Conservation (phyloP, 2,113 vertebrate species). For the Colaptes auratus region DNA sequence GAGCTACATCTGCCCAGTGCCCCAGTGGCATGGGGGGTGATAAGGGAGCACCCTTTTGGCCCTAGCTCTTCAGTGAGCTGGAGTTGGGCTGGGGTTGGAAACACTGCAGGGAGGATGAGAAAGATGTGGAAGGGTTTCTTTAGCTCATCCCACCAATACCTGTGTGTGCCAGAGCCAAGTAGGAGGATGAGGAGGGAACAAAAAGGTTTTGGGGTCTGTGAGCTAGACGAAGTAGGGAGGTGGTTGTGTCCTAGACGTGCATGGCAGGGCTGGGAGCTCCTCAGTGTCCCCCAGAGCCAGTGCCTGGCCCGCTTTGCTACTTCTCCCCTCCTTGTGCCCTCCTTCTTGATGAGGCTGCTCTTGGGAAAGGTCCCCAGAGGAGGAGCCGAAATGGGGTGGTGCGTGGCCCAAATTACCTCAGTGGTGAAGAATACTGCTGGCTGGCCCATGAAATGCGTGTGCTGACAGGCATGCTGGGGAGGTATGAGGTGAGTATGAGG, state of each 20-base stretch:
- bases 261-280: background rate
- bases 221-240: background rate
- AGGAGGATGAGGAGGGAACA: background rate
- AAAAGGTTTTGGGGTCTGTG: background rate
- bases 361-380: background rate
- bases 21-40: accelerated
- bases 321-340: background rate
- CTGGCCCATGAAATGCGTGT: background rate
- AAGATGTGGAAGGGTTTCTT: background rate
- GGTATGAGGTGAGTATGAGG: background rate
- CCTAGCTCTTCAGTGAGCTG: background rate
- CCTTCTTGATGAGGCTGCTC: background rate
- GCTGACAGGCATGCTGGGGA: background rate
- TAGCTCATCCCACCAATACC: background rate
- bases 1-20: background rate
- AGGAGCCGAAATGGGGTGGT: slow-evolving; percentile 14
- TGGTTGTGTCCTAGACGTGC: background rate
- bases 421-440: background rate
- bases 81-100: background rate
- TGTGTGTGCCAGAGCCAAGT: background rate
- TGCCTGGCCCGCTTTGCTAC: background rate
- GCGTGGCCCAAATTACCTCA: background rate
- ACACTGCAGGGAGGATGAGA: background rate
- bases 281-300: background rate
- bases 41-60: background rate